phyloP scores from a whole-genome alignment of 2,797 vertebrate species.

The Neosilurus hyrtlii region DNA sequence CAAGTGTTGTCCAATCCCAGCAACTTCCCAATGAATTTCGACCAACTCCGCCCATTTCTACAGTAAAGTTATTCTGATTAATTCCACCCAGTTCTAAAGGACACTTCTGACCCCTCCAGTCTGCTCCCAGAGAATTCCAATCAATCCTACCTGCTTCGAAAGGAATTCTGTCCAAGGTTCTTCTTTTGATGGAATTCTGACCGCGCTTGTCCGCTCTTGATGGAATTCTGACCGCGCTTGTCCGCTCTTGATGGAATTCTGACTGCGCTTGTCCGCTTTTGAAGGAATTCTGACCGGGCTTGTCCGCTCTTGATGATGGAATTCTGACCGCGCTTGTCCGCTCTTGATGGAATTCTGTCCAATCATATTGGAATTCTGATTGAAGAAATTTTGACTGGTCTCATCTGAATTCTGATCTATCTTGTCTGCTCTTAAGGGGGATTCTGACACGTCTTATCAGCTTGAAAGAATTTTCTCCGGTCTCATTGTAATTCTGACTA shows the following conservation, averaged over 20 bases:
- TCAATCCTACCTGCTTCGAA: neutral
- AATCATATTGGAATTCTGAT: neutral
- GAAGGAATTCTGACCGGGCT: neutral
- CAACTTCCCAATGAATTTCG: neutral
- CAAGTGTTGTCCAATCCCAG: neutral
- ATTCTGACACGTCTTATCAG: neutral
- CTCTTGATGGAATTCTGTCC: neutral
- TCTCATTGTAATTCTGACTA: neutral
- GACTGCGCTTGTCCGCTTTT: neutral
- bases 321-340: neutral
- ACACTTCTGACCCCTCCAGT: neutral
- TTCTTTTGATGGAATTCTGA: neutral
- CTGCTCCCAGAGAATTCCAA: neutral
- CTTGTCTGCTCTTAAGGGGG: no score
- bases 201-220: no score
- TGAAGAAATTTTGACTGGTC: no score
- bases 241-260: no score
- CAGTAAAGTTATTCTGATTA: neutral
- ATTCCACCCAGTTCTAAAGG: neutral
- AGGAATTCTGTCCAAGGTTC: neutral
- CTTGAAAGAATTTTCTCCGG: neutral
- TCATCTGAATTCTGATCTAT: neutral
- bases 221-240: no score
- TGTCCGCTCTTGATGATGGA: neutral
- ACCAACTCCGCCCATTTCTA: no score